Evolutionary conservation across 2,888 invertebrate genomes (phyloP), one percentile per base, ranked within the genome.

Genomic region (Caenorhabditis angaria): DNA sequence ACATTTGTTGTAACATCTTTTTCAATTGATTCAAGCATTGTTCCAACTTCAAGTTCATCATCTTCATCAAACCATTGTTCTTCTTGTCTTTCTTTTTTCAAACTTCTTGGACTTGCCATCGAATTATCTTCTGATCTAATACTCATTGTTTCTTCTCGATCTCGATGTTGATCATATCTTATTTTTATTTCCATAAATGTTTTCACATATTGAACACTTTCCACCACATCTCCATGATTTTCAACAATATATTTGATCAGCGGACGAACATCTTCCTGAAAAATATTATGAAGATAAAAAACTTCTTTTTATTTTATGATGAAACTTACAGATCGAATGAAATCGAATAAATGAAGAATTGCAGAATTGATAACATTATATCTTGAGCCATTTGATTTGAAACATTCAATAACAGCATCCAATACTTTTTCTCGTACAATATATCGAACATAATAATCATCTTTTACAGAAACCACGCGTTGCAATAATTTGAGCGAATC

Each of bases 361-460:
- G 99, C 97, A 29, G 97, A 99, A 90, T 99, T 99, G 84, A 99
- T 91, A 83, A 99, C 92, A 90, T 99, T 99, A 90, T 99, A 99
- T 87, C 97, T 92, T 87, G 94, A 94, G 89, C 97, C 96, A 90
- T 99, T 99, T 87, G 93, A 92, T 85, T 94, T 92, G 89, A 99
- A 96, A 81, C 96, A 94, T 88, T 96, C 95, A 83, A 97, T 93
- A 67, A 99, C 94, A 35, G 95, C 95, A 58, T 81, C 79, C 22
- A 99, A 94, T 67, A 97, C 91, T 90, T 94, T 94, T 76, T 94
- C 94, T 88, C 94, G 94, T 83, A 94, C 93, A 85, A 97, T 95
- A 89, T 97, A 94, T 88, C 95, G 91, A 90, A 97, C 95, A 90
- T 99, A 99, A 88, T 99, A 95, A 88, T 99, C 99, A 88, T 99